Evolutionary conservation across 2,888 invertebrate species (phyloP), one percentile per base, ranked within the genome.

Genomic region (Brachylomia viminalis): DNA sequence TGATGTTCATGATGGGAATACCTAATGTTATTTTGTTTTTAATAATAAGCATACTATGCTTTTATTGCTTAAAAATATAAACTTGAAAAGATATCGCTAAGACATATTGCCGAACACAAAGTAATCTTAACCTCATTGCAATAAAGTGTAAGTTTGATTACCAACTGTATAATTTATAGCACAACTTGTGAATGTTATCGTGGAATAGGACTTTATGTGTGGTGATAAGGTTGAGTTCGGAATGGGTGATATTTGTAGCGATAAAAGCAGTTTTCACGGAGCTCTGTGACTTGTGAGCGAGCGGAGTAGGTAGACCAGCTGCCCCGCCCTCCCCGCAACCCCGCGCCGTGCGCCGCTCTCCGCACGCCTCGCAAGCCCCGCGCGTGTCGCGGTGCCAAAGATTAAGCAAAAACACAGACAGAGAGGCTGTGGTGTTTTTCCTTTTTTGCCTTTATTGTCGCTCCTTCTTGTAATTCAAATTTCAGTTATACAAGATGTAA

Each of bases 291-390:
- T 91, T 91, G 92, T 93, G 92, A 91, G 90, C 91, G 93, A 92
- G 92, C 93, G 93, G 94, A 93, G 95, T 94, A 95, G 96, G 95
- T 94, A 95, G 96, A 96, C 96, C 96, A 95, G 95, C 94, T 94
- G 94, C 95, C 94, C 91, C 92, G 91, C 90, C 90, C 87, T 91
- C 91, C 91, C 90, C 89, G 80, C 85, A 70, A 70, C 75, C 87
- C 79, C 89, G 79, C 87, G 75, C 79, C 77, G n/a, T n/a, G n/a
- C n/a, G 74, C 77, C 76, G 87, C 88, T 82, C 90, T 90, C 90
- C 91, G 84, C 92, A 65, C 89, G 84, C 90, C 90, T 83, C 83
- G 67, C 82, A 75, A 71, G 62, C 94, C 94, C 95, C 95, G 94
- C 95, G 94, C 94, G 94, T 95, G 95, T 95, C 96, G 95, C 95